A percentile compares a stretch with the other conserved stretches of the same genome.
phyloP scores from a whole-genome alignment of 2,888 invertebrate species.

The Trichopria drosophilae region DNA sequence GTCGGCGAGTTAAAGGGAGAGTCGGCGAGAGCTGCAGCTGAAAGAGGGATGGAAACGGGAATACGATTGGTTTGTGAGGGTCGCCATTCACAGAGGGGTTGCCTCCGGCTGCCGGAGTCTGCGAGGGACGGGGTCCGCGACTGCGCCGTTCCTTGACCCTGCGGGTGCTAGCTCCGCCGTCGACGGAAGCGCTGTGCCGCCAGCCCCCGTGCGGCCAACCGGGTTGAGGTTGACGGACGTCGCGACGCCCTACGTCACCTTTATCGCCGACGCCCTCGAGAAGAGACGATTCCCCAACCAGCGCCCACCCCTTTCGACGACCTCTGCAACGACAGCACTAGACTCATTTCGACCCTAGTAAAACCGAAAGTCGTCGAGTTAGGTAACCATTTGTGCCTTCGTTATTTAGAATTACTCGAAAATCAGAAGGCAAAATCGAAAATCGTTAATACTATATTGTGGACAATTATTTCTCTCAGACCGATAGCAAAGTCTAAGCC shows the following conservation, averaged over 20 bases:
- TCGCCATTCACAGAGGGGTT: constrained; percentile 55
- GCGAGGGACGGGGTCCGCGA: constrained; percentile 45
- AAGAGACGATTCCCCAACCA: no score
- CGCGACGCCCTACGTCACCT: constrained; percentile 56
- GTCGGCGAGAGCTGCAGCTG: constrained; percentile 34
- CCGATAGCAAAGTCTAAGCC: no score
- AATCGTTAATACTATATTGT: no score
- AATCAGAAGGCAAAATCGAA: no score
- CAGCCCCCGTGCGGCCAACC: constrained; percentile 48
- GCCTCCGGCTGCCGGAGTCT: constrained; percentile 49
- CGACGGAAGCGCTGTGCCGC: constrained; percentile 31
- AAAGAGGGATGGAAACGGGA: constrained; percentile 58
- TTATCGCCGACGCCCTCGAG: constrained; percentile 50
- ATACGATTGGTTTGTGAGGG: constrained; percentile 59
- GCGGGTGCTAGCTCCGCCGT: constrained; percentile 40
- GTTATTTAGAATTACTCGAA: no score
- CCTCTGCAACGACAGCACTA: no score
- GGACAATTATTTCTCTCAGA: no score
- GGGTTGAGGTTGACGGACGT: constrained; percentile 56
- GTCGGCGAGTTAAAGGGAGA: constrained; percentile 22
- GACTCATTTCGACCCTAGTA: no score
- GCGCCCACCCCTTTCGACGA: constrained; percentile 14
- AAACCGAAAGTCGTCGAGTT: no score
- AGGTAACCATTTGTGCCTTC: no score
- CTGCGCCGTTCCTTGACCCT: constrained; percentile 55